These are phyloP conservation scores for Osmerus mordax DNA, from an alignment of 2,113 vertebrate species.

Conservation along the genomic window DNA sequence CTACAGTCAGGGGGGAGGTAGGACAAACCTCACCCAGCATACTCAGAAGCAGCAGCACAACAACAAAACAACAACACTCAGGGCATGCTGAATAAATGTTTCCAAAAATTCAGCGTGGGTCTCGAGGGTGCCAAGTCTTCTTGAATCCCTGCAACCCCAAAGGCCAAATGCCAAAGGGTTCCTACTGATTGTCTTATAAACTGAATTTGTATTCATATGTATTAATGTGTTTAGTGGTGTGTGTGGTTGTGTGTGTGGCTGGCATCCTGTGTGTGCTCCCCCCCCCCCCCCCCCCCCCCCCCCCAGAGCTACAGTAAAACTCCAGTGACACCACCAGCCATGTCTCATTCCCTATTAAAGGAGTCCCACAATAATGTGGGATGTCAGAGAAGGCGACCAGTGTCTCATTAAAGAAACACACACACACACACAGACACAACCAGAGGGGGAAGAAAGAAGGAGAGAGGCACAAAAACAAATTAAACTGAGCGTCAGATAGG, in stretches of 20 bases:
- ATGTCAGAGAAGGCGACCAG: constrained; percentile 57
- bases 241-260: constrained; percentile 4
- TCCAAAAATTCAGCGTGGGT: constrained; percentile 37
- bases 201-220: constrained; percentile 35
- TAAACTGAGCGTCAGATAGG: constrained; percentile 66
- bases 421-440: constrained; percentile 13
- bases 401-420: constrained; percentile 37
- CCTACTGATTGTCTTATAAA: constrained; percentile 41
- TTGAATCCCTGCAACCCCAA: constrained; percentile 53
- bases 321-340: constrained; percentile 63
- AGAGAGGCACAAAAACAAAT: constrained; percentile 62
- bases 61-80: too few relatives aligned
- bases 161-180: constrained; percentile 49
- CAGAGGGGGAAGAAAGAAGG: constrained; percentile 20
- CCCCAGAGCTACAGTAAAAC: constrained; percentile 55
- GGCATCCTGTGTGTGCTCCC: constrained; percentile 11
- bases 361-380: constrained; percentile 58
- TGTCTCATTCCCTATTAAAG: constrained; percentile 66
- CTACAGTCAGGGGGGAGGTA: too few relatives aligned
- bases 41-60: too few relatives aligned
- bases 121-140: constrained; percentile 54
- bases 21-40: too few relatives aligned
- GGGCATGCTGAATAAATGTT: too few relatives aligned
- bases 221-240: neutral
- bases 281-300: too few relatives aligned